Conservation (phyloP, 2,113 vertebrate genomes). For the Phylloscopus whistleri region DNA sequence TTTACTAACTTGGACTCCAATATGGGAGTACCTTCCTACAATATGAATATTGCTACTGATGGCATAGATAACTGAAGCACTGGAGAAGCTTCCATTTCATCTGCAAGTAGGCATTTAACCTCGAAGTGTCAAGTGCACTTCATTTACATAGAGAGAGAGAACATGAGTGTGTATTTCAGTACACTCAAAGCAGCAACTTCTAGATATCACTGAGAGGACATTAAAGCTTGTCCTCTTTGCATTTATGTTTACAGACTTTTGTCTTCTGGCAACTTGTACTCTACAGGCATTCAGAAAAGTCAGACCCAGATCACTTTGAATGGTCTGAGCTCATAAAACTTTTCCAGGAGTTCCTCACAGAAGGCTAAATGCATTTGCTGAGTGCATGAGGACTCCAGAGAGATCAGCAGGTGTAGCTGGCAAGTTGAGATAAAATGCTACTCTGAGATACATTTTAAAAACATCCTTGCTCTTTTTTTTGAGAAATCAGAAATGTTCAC, state of each 20-base stretch:
- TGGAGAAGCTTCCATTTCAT: neutral
- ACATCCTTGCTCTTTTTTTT: neutral
- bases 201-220: neutral
- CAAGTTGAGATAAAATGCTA: neutral
- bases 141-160: neutral
- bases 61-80: neutral
- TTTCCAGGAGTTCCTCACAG: neutral
- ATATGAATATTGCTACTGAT: neutral
- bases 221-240: neutral
- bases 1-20: neutral
- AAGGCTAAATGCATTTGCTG: neutral
- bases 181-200: neutral
- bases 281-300: neutral
- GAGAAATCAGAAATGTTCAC: neutral
- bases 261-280: neutral
- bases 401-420: neutral
- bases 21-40: neutral
- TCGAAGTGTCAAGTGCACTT: neutral
- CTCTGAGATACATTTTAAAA: neutral
- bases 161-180: neutral
- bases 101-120: neutral
- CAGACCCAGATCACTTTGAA: neutral
- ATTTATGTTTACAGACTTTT: neutral
- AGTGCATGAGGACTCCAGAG: neutral
- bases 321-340: neutral